Evolutionary conservation across 2,113 vertebrate genomes (phyloP).

Genomic region (Prochilodus magdalenae): DNA sequence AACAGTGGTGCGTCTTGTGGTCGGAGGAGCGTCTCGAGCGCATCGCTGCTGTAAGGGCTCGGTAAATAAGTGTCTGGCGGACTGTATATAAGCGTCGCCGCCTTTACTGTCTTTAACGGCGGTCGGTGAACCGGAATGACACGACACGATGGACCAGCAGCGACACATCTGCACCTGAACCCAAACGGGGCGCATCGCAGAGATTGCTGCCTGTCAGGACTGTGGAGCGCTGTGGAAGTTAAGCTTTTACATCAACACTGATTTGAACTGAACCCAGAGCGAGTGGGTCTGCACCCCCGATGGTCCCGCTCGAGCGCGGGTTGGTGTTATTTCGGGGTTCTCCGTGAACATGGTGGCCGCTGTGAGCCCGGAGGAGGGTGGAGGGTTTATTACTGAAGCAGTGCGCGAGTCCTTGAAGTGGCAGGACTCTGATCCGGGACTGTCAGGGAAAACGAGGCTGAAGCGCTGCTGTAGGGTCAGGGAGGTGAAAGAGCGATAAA

Average conservation of each 20-base stretch:
- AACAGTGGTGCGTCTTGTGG: slow-evolving; percentile 69
- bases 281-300: neutral
- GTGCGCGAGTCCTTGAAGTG: slow-evolving; percentile 56
- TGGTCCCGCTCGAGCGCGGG: neutral
- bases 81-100: neutral
- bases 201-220: slow-evolving; percentile 52
- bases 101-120: neutral
- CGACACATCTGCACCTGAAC: slow-evolving; percentile 23
- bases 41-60: neutral
- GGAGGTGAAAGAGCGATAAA: neutral
- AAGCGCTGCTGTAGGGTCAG: neutral
- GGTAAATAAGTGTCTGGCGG: neutral
- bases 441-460: neutral
- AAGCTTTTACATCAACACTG: neutral
- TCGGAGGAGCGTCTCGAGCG: slow-evolving; percentile 24
- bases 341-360: slow-evolving; percentile 12
- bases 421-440: slow-evolving; percentile 35
- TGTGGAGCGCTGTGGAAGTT: slow-evolving; percentile 55
- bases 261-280: neutral
- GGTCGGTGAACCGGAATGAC: slow-evolving; percentile 9
- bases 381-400: slow-evolving; percentile 46
- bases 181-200: slow-evolving; percentile 2
- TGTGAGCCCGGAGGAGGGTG: slow-evolving; percentile 11
- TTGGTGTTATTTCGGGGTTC: neutral
- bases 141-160: slow-evolving; percentile 1